Evolutionary conservation across 2,113 vertebrate species (phyloP), one percentile per base, ranked within the genome.

Genomic region (Xiphophorus maculatus): DNA sequence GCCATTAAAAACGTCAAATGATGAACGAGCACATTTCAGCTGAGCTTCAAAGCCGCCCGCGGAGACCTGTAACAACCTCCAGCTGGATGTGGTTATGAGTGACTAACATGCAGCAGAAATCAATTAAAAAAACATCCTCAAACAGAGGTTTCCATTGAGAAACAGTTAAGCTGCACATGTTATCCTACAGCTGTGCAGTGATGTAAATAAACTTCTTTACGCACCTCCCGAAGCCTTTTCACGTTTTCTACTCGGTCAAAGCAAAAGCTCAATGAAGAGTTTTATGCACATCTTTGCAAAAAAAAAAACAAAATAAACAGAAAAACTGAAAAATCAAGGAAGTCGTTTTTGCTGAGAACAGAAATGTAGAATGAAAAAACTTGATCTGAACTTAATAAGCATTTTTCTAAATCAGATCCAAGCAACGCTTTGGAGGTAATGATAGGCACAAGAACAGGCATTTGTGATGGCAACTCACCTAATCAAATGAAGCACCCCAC

Each of bases 1-100:
- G 63, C 66, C 25, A 79, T 69, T 74, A 64, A 79, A 80, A 76
- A 25, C 15, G 69, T 66, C 51, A 78, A 77, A 48, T 80, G 77
- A 71, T 28, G 44, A 77, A 70, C 13, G 42, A 64, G 69, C 63
- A 63, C 60, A 68, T 44, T 14, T n/a, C 73, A 81, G 69, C 48
- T 66, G 51, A 44, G 74, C 83, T 81, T 85, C 28, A 71, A 71
- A 69, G 73, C 75, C 69, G 71, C 86, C 81, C 74, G 54, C 19
- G 27, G 77, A 73, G 27, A 77, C 75, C 82, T 82, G 76, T 78
- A 82, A 77, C 82, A 71, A 63, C 76, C 71, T 79, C 82, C 91
- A 92, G 88, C 90, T 92, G 92, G 80, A 87, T 82, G 71, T 64
- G 84, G 86, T 91, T 91, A 90, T 42, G 61, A 66, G 64, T 60